Percentiles rank a stretch among this genome's conserved stretches.
These are phyloP conservation scores for Macaca mulatta DNA, from an alignment of 2,113 vertebrate genomes.

Conservation along the genomic window DNA sequence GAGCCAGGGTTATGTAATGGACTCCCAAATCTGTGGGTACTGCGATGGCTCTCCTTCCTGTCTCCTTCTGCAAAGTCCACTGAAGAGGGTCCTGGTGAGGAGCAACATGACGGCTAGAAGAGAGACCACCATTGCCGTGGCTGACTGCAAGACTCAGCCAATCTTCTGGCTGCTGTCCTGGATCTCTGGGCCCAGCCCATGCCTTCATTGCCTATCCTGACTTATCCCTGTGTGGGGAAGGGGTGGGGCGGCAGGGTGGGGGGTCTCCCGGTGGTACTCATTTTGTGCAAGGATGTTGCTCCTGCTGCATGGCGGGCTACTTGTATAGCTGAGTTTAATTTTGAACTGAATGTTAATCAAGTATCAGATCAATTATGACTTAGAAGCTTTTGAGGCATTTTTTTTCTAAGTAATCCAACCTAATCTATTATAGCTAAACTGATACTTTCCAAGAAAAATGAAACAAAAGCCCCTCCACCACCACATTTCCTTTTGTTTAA, in stretches of 20 bases:
- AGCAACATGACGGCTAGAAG: no score
- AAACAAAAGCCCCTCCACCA: background rate
- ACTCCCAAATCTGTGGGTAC: background rate
- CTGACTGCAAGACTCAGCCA: background rate
- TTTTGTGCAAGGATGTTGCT: background rate
- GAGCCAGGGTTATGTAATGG: background rate
- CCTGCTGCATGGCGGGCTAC: background rate
- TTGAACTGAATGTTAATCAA: background rate
- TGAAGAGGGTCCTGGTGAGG: background rate
- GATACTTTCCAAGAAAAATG: background rate
- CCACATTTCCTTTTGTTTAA: background rate
- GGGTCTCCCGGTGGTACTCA: background rate
- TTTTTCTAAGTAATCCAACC: background rate
- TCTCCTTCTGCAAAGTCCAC: background rate
- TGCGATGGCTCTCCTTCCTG: background rate
- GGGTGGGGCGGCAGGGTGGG: accelerated
- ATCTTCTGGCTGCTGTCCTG: background rate
- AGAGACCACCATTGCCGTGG: background rate
- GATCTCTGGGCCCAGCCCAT: background rate
- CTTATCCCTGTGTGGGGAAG: background rate
- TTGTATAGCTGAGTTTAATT: background rate
- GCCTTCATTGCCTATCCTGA: accelerated
- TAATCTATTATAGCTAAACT: background rate
- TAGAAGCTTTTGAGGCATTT: background rate
- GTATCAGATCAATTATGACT: background rate